phyloP scores from a whole-genome alignment of 2,797 vertebrate species.

The Takifugu ocellatus region DNA sequence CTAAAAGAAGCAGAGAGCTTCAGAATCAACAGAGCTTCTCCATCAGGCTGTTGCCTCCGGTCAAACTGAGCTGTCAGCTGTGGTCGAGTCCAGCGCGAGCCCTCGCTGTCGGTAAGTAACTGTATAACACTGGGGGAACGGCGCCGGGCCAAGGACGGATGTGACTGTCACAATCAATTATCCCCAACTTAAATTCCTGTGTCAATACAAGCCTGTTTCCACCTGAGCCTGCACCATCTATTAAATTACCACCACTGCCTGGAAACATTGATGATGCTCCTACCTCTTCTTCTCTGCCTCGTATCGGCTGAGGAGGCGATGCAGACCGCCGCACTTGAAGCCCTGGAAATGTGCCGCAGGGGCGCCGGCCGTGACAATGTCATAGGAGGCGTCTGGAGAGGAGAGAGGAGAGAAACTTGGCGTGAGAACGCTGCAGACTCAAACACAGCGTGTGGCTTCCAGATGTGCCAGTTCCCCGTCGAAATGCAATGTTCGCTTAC shows the following conservation, averaged over 20 bases:
- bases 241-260: slow-evolving; percentile 25
- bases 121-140: slow-evolving; percentile 34
- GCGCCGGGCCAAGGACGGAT: slow-evolving; percentile 40
- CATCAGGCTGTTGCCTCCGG: slow-evolving; percentile 49
- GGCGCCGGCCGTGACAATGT: slow-evolving; percentile 93
- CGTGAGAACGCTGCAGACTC: neutral
- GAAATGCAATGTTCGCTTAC: too few relatives aligned
- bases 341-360: slow-evolving; percentile 96
- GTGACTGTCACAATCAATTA: slow-evolving; percentile 51
- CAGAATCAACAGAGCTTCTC: slow-evolving; percentile 45
- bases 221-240: slow-evolving; percentile 22
- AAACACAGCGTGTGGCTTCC: neutral
- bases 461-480: too few relatives aligned
- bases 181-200: slow-evolving; percentile 33
- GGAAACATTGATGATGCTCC: slow-evolving; percentile 21
- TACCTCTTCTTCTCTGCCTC: slow-evolving; percentile 95
- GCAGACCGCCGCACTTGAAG: slow-evolving; percentile 94
- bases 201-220: slow-evolving; percentile 35
- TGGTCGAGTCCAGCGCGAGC: slow-evolving; percentile 30
- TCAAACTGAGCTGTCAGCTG: slow-evolving; percentile 54
- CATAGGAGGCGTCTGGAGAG: slow-evolving; percentile 86
- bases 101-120: slow-evolving; percentile 37
- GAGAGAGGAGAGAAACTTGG: slow-evolving; percentile 36
- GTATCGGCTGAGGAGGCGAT: slow-evolving; percentile 88
- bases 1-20: slow-evolving; percentile 37